A percentile compares a stretch with the other conserved stretches of the same genome.
Conservation (phyloP, 1,140 invertebrate genomes). For the Habropoda laboriosa region DNA sequence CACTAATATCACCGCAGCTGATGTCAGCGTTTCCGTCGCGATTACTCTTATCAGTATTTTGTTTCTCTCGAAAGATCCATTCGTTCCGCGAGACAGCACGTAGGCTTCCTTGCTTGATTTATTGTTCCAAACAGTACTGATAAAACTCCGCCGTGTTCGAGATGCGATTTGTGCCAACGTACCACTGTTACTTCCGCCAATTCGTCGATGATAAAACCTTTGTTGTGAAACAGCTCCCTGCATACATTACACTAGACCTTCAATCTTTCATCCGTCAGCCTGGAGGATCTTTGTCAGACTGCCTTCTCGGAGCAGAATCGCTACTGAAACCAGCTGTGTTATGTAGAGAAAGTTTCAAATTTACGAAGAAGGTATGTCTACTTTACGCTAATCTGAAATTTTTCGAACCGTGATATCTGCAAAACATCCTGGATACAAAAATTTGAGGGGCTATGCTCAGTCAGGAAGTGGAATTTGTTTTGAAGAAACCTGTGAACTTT, state of each 20-base stretch:
- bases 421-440: no score
- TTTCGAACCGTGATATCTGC: no score
- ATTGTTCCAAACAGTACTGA: constrained; percentile 25
- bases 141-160: constrained; percentile 16
- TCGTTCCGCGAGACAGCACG: constrained; percentile 5
- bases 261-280: not conserved
- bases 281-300: not conserved
- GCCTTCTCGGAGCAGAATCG: not conserved
- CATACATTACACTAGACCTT: not conserved
- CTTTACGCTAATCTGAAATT: no score
- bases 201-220: not conserved
- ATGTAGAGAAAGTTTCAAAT: no score
- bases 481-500: no score
- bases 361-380: no score
- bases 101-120: constrained; percentile 40
- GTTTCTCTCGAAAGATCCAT: not conserved
- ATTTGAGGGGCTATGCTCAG: no score
- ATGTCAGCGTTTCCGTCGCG: constrained; percentile 22
- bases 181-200: constrained; percentile 8
- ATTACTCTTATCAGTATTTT: constrained; percentile 37
- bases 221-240: not conserved
- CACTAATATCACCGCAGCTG: not conserved
- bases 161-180: constrained; percentile 16
- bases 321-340: not conserved
- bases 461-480: no score